These are phyloP conservation scores for Sitophilus oryzae DNA, from an alignment of 1,140 invertebrate genomes.

Conservation along the genomic window DNA sequence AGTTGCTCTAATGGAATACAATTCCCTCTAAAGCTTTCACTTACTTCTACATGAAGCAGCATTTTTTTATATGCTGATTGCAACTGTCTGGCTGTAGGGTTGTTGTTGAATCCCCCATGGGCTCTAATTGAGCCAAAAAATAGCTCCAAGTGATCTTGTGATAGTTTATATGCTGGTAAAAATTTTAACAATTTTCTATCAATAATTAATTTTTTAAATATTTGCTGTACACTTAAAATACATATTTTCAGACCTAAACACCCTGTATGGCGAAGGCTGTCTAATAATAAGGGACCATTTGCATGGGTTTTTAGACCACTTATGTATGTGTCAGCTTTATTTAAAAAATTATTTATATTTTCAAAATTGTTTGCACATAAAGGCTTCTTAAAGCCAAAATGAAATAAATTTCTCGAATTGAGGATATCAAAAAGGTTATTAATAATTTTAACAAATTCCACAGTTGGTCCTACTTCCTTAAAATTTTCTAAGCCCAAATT, in stretches of 20 bases:
- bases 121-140: slow-evolving; percentile 35
- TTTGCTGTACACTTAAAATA: slow-evolving; percentile 21
- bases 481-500: not conserved
- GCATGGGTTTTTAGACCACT: slow-evolving; percentile 11
- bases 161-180: slow-evolving; percentile 34
- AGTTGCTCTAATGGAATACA: slow-evolving; percentile 1
- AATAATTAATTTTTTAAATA: slow-evolving; percentile 30
- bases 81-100: slow-evolving; percentile 39
- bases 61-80: slow-evolving; percentile 18
- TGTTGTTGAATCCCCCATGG: slow-evolving; percentile 37
- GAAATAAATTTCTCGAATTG: slow-evolving; percentile 29
- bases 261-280: slow-evolving; percentile 25
- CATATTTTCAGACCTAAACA: slow-evolving; percentile 35
- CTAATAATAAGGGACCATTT: slow-evolving; percentile 6
- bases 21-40: too few relatives aligned
- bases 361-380: slow-evolving; percentile 16
- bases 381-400: slow-evolving; percentile 19
- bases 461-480: slow-evolving; percentile 17
- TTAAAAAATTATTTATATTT: slow-evolving; percentile 14
- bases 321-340: slow-evolving; percentile 16
- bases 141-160: too few relatives aligned
- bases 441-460: slow-evolving; percentile 27
- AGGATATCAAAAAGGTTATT: slow-evolving; percentile 35
- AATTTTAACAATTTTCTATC: slow-evolving; percentile 19
- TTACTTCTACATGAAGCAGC: slow-evolving; percentile 2